Percentiles rank a stretch among this genome's conserved stretches.
Evolutionary conservation across 2,797 vertebrate genomes (phyloP).

Genomic region (Malurus splendens): DNA sequence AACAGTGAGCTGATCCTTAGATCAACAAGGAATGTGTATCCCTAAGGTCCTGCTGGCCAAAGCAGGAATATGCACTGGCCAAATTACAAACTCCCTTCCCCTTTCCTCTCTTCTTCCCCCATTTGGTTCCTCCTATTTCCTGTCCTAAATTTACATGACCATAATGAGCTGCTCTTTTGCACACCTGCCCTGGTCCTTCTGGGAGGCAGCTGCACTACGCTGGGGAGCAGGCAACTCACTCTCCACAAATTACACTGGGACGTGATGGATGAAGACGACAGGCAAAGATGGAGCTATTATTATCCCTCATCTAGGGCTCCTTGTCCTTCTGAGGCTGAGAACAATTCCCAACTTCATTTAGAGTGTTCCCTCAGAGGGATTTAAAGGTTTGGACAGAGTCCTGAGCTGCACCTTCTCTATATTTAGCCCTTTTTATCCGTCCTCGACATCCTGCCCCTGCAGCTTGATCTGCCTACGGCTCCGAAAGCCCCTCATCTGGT

Average conservation of each 20-base stretch:
- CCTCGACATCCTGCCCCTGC: constrained; percentile 72
- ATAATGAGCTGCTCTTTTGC: not conserved
- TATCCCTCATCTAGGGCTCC: not conserved
- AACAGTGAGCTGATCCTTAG: not conserved
- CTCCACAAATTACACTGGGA: not conserved
- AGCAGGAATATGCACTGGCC: not conserved
- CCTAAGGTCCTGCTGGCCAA: not conserved
- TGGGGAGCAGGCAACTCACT: not conserved
- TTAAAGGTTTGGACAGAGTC: constrained; percentile 34
- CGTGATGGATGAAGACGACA: rapidly evolving
- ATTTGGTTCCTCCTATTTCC: not conserved
- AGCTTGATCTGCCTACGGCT: constrained; percentile 56
- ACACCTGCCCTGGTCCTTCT: not conserved
- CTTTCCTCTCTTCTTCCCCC: not conserved
- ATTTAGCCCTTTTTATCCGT: constrained; percentile 77
- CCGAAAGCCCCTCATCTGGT: not conserved
- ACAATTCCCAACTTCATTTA: constrained; percentile 48
- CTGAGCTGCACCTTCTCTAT: constrained; percentile 51
- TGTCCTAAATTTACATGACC: not conserved
- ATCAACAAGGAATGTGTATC: not conserved
- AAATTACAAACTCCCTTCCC: not conserved
- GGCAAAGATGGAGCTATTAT: constrained; percentile 34
- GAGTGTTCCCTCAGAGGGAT: constrained; percentile 29
- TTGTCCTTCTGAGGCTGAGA: constrained; percentile 34
- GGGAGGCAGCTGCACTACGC: not conserved